Evolutionary conservation across 2,113 vertebrate genomes (phyloP).

Genomic region (Paedocypris sp.): DNA sequence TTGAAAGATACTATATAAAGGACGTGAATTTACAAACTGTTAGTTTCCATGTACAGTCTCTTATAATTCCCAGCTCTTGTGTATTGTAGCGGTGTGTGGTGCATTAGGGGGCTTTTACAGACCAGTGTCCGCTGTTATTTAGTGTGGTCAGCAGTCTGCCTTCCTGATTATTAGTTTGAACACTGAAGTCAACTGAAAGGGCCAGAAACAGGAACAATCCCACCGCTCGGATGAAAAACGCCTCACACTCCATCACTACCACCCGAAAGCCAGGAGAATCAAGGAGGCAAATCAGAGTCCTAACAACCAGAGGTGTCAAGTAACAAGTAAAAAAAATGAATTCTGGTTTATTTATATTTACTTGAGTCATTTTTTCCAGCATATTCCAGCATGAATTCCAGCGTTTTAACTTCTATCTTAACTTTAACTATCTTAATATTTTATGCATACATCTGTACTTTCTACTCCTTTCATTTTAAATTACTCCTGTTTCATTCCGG

Average conservation of each 20-base stretch:
- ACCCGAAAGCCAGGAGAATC: neutral
- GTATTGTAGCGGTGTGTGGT: neutral
- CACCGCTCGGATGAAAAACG: constrained; percentile 24
- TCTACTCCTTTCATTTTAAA: too few species aligned
- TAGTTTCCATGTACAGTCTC: neutral
- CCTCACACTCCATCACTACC: constrained; percentile 10
- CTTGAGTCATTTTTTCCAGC: too few species aligned
- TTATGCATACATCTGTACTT: too few species aligned
- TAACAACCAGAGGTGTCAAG: neutral
- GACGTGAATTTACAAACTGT: too few species aligned
- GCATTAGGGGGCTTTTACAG: constrained; percentile 1
- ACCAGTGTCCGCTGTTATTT: constrained; percentile 15
- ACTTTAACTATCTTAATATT: too few species aligned
- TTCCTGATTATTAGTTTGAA: constrained; percentile 23
- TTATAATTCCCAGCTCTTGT: constrained; percentile 2
- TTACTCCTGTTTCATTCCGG: too few species aligned
- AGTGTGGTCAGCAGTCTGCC: constrained; percentile 29
- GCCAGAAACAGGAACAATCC: constrained; percentile 10
- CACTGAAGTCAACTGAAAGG: constrained; percentile 21
- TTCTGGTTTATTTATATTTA: too few species aligned
- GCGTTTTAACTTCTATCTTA: too few species aligned
- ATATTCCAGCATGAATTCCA: too few species aligned
- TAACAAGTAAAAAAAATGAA: too few species aligned
- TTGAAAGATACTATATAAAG: too few species aligned
- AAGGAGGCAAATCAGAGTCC: neutral